Conservation (phyloP, 2,797 vertebrate species). For the Cephalopachus bancanus region DNA sequence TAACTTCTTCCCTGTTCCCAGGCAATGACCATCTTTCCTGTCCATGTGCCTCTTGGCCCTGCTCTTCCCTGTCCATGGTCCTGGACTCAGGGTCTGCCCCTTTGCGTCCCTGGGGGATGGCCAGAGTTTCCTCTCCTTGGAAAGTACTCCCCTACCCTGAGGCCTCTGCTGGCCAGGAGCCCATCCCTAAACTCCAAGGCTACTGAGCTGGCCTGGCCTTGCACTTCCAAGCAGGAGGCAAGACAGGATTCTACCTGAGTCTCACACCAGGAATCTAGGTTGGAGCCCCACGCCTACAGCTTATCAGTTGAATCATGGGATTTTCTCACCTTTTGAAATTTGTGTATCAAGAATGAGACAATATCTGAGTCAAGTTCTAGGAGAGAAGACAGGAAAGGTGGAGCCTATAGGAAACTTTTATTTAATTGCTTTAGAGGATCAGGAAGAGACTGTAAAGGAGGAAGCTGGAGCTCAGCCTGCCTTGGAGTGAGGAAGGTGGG, state of each 20-base stretch:
- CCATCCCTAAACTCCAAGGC: neutral
- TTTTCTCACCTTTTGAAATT: neutral
- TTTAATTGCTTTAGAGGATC: constrained; percentile 7
- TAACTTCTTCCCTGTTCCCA: neutral
- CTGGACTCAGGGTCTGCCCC: neutral
- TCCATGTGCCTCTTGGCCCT: neutral
- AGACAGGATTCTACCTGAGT: neutral
- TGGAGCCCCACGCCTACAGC: fast-evolving
- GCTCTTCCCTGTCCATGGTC: constrained; percentile 28
- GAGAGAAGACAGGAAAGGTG: constrained; percentile 17
- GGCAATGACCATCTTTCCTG: neutral
- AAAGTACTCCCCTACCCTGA: neutral
- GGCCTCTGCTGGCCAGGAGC: neutral
- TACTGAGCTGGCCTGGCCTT: neutral
- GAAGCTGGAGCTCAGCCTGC: constrained; percentile 45
- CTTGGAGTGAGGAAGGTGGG: neutral
- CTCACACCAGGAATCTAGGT: neutral
- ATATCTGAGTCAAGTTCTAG: neutral
- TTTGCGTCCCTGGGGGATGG: neutral
- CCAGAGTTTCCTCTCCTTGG: neutral
- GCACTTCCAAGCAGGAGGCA: neutral
- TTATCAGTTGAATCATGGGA: neutral
- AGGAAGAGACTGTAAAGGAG: neutral
- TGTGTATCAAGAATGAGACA: neutral
- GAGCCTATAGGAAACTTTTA: neutral